Evolutionary conservation across 2,113 vertebrate genomes (phyloP).

Genomic region (Syngnathus scovelli): DNA sequence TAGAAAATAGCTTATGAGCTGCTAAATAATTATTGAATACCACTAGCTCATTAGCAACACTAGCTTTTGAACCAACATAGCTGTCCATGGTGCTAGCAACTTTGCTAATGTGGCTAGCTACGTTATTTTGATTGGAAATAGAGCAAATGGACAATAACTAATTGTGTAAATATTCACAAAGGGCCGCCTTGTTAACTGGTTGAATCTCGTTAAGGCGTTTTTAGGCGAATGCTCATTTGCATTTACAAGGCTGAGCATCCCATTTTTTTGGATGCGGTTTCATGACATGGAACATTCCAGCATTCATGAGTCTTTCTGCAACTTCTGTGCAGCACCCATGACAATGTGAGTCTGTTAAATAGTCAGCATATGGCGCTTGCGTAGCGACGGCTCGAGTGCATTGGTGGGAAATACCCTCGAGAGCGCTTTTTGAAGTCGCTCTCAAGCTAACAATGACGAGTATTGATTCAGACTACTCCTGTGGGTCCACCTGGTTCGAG

Average conservation of each 20-base stretch:
- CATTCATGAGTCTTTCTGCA: conserved; percentile 15
- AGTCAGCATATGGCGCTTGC: not conserved
- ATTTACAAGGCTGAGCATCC: conserved; percentile 38
- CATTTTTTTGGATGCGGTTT: conserved; percentile 31
- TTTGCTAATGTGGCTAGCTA: not conserved
- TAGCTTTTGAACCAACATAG: too few species aligned
- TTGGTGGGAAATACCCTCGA: conserved; percentile 56
- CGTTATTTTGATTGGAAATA: not conserved
- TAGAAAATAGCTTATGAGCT: too few species aligned
- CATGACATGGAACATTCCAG: conserved; percentile 21
- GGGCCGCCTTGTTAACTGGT: conserved; percentile 52
- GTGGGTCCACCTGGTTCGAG: conserved; percentile 56
- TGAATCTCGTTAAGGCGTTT: conserved; percentile 35
- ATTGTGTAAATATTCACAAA: conserved; percentile 61
- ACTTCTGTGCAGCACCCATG: not conserved
- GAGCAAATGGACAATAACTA: conserved; percentile 1
- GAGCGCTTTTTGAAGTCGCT: conserved; percentile 55
- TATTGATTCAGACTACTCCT: conserved; percentile 56
- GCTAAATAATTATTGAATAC: too few species aligned
- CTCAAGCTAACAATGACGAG: conserved; percentile 58
- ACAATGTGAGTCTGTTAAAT: not conserved
- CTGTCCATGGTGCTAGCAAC: not conserved
- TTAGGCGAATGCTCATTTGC: conserved; percentile 29
- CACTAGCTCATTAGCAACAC: too few species aligned
- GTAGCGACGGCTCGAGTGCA: not conserved